Evolutionary conservation across 2,888 invertebrate species (phyloP), one percentile per base, ranked within the genome.

Genomic region (Coecobrya sp.): DNA sequence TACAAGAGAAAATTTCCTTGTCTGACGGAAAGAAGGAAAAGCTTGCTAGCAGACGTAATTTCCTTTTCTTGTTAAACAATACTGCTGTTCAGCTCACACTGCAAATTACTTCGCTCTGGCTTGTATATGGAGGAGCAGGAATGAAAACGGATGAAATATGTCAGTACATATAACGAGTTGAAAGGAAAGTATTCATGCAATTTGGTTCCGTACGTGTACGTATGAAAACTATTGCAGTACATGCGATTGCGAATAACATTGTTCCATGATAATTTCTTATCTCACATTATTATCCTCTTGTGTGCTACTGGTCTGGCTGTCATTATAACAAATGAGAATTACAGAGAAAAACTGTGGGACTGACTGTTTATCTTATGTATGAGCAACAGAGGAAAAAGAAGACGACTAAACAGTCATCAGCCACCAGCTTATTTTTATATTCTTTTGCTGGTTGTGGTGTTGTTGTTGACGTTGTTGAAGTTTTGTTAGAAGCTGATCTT

Each of bases 41-140:
- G 5, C 27, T 13, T 27, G 11, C 65, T n/a, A 65, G 65, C 65
- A 25, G 4, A 27, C 13, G 11, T 65, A 25, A 25, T 65, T 65
- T 65, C 65, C 65, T 65, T 27, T 65, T 27, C 65, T 65, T 65
- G 65, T 65, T 65, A 65, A 65, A 65, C 25, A 65, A 65, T 27
- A 19, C 8, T 65, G 27, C 25, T 27, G 0, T 65, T 1, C 13
- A 65, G 65, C 65, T 65, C 13, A 65, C 65, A 65, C 10, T 11
- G 5, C 65, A 65, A 65, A 27, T 65, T 65, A 65, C 27, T 65
- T 65, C 59, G 1, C 59, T 25, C 65, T 65, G 2, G 13, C 11
- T 5, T 7, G 25, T 10, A 49, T 1, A 65, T 0, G 27, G 11
- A 11, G n/a, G n/a, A 7, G 27, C 11, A 2, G 16, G n/a, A n/a